Conservation (phyloP, 2,888 invertebrate genomes). For the Amblyjoppa proteus region DNA sequence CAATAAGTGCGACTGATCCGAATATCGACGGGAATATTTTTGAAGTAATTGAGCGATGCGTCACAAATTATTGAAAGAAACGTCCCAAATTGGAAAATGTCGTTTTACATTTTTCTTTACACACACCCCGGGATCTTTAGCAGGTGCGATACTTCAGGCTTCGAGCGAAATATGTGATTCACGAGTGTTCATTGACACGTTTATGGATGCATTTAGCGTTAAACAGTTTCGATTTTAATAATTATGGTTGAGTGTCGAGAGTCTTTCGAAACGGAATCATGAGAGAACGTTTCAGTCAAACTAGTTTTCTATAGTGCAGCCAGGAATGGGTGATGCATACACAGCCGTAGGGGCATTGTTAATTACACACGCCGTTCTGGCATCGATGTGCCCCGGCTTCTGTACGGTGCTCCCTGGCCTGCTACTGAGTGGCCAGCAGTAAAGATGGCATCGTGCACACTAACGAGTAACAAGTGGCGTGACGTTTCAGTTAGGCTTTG, state of each 20-base stretch:
- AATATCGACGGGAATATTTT: neutral
- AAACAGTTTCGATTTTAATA: neutral
- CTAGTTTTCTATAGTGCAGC: slow-evolving; percentile 6
- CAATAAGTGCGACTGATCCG: neutral
- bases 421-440: slow-evolving; percentile 69
- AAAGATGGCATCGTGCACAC: slow-evolving; percentile 83
- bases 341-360: slow-evolving; percentile 74
- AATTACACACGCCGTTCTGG: slow-evolving; percentile 76
- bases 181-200: neutral
- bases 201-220: too few relatives aligned
- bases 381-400: slow-evolving; percentile 74
- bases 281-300: slow-evolving; percentile 1
- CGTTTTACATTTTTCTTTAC: neutral
- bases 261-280: neutral
- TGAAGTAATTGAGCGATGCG: too few relatives aligned
- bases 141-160: too few relatives aligned
- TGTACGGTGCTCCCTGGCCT: slow-evolving; percentile 67
- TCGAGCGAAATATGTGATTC: neutral
- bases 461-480: slow-evolving; percentile 82
- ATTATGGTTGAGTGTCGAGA: neutral
- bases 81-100: neutral
- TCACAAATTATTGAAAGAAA: neutral
- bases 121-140: too few relatives aligned
- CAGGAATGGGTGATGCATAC: slow-evolving; percentile 14
- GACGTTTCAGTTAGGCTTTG: slow-evolving; percentile 82